Evolutionary conservation across 2,797 vertebrate genomes (phyloP).

Genomic region (Crocodylus rhombifer): DNA sequence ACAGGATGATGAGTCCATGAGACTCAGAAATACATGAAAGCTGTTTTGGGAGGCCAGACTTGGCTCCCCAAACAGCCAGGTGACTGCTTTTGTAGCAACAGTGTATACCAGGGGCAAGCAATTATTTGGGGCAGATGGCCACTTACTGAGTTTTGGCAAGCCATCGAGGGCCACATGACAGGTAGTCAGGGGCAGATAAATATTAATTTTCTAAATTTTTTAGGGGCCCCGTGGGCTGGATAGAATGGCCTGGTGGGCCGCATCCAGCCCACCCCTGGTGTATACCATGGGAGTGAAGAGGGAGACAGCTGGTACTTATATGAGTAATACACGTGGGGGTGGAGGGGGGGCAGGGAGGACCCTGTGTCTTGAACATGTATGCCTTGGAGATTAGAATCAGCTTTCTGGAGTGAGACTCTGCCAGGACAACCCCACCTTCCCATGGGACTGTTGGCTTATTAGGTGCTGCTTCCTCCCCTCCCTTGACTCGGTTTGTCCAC

Average conservation of each 20-base stretch:
- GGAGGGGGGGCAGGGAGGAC: not conserved
- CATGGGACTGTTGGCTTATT: not conserved
- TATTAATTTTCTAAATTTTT: too few species aligned
- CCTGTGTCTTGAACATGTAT: fast-evolving
- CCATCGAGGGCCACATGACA: too few species aligned
- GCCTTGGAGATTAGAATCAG: not conserved
- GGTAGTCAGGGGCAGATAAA: too few species aligned
- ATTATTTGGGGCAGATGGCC: too few species aligned
- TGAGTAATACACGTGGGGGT: not conserved
- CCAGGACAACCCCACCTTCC: not conserved
- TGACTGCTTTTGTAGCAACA: slow-evolving; percentile 13
- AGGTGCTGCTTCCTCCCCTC: not conserved
- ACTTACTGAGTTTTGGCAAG: too few species aligned
- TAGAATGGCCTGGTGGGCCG: too few species aligned
- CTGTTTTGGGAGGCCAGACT: not conserved
- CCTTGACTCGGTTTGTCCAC: not conserved
- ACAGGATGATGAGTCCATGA: slow-evolving; percentile 2
- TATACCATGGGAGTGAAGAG: not conserved
- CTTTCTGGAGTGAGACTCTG: not conserved
- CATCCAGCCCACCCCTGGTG: too few species aligned
- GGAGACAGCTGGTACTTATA: not conserved
- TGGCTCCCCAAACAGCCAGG: not conserved
- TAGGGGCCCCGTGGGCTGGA: too few species aligned
- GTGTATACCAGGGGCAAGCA: fast-evolving
- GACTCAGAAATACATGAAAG: not conserved